Evolutionary conservation across 2,888 invertebrate species (phyloP), one percentile per base, ranked within the genome.

Genomic region (Cheilosia scutellata): DNA sequence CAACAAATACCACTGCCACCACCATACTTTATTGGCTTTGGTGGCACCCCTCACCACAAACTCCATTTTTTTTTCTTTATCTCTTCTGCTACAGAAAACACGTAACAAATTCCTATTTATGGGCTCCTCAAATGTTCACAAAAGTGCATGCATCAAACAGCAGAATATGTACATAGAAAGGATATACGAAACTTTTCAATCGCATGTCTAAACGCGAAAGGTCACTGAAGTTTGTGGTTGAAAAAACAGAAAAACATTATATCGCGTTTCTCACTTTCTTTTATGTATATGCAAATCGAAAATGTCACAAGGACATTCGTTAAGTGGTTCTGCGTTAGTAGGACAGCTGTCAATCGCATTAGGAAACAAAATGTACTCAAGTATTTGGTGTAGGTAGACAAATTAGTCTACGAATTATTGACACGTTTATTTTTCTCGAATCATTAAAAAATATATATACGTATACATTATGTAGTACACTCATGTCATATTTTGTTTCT

Each of bases 181-280:
- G 20, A 58, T 47, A 58, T 47, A 51, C 49, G 40, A 60, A 60
- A 62, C 51, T 60, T 42, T 51, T 42, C 20, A 62, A 63, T 63
- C 55, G 63, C 63, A 55, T 76, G 66, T 76, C 66, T 55, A 25
- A 42, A 65, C 55, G 33, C 55, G 63, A 74, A 74, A 63, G 74
- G 63, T 57, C 55, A 74, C 63, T 65, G 63, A 63, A 55, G 63
- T 65, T 63, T 53, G 63, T 63, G 44, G 55, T 62, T 62, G 29
- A 7, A 51, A 62, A 62, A 40, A 42, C n/a, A n/a, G n/a, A 62
- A 25, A 27, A 68, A 37, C 37, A n/a, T n/a, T 44, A 11, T 25
- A 9, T 44, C 42, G 44, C 11, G 16, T 33, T 60, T 20, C 25
- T 47, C 42, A 37, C 58, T 75, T 66, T 68, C 55, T 27, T 49